A percentile compares a stretch with the other conserved stretches of the same genome.
Evolutionary conservation across 2,797 vertebrate genomes (phyloP).

Genomic region (Pitangus sulphuratus): DNA sequence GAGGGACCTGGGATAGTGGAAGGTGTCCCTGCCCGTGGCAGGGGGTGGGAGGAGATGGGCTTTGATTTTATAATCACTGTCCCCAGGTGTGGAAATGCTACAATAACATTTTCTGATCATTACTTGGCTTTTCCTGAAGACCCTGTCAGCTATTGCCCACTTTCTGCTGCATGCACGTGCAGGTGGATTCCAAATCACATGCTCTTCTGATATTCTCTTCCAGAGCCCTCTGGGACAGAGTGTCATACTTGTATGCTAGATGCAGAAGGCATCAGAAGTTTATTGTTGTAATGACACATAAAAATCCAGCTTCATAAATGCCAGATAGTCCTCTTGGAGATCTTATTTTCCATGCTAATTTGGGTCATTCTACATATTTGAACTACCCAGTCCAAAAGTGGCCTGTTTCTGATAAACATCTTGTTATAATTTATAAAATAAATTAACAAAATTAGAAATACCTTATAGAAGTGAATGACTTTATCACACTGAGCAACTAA

Average conservation of each 20-base stretch:
- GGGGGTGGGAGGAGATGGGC: neutral
- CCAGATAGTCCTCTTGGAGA: neutral
- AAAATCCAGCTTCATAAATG: neutral
- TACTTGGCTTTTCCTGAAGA: neutral
- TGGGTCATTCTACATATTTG: neutral
- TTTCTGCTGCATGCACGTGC: neutral
- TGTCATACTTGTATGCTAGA: neutral
- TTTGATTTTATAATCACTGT: neutral
- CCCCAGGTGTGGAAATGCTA: neutral
- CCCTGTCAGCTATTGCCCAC: neutral
- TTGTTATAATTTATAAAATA: neutral
- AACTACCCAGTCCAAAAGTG: neutral
- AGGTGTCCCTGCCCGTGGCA: neutral
- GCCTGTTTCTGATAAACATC: neutral
- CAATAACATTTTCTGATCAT: neutral
- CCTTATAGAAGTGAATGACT: neutral
- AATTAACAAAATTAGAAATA: neutral
- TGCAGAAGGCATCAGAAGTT: neutral
- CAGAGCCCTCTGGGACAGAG: neutral
- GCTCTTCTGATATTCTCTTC: neutral
- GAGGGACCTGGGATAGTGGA: accelerated
- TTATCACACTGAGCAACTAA: neutral
- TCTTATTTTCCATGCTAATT: neutral
- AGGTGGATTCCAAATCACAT: neutral
- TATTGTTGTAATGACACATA: neutral